phyloP scores from a whole-genome alignment of 2,113 vertebrate species.

The Hipposideros armiger region DNA sequence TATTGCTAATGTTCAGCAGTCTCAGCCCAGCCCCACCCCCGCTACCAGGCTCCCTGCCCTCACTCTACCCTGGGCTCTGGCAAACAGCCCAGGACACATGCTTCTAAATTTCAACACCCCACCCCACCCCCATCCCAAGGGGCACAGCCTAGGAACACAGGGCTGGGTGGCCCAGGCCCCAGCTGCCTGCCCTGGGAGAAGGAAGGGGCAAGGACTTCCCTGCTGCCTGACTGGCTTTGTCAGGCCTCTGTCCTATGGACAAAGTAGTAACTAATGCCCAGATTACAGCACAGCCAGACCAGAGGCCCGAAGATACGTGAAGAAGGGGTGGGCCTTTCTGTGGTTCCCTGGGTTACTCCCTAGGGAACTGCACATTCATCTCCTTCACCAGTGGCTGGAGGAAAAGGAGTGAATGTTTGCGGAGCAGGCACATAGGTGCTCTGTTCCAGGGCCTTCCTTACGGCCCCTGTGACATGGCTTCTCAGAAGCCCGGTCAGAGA shows the following conservation, averaged over 20 bases:
- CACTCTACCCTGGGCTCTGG: neutral
- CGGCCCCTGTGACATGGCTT: neutral
- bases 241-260: neutral
- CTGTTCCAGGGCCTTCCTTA: neutral
- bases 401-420: neutral
- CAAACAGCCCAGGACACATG: conserved; percentile 4
- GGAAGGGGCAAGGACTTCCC: neutral
- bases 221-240: neutral
- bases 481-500: neutral
- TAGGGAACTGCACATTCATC: neutral
- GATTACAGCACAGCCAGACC: neutral
- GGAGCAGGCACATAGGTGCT: neutral
- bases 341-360: neutral
- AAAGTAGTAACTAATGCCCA: neutral
- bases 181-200: neutral
- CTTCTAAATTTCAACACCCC: neutral
- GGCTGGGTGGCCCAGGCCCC: neutral
- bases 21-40: neutral
- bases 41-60: neutral
- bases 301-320: neutral
- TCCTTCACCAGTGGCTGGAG: neutral
- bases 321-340: neutral
- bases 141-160: neutral
- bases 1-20: neutral
- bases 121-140: neutral